Conservation (phyloP, 2,113 vertebrate genomes). For the Spheniscus mendiculus region DNA sequence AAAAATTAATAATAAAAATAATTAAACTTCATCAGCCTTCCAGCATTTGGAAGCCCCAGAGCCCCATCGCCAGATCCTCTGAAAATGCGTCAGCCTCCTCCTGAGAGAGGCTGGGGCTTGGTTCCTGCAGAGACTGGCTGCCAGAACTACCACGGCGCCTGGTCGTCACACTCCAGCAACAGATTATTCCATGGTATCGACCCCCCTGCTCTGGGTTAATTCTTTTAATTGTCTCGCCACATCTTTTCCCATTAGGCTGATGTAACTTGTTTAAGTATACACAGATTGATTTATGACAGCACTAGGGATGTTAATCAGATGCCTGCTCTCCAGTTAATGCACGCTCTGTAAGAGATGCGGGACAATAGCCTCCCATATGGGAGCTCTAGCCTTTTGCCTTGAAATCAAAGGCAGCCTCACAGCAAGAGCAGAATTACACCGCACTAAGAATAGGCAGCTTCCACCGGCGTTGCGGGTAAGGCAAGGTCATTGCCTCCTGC, state of each 20-base stretch:
- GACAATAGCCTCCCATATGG: background rate
- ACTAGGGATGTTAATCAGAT: constrained; percentile 31
- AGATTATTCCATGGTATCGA: constrained; percentile 26
- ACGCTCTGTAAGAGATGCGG: background rate
- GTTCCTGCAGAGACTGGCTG: background rate
- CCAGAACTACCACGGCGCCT: background rate
- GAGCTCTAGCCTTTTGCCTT: background rate
- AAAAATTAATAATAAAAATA: constrained; percentile 57
- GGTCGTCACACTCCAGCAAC: background rate
- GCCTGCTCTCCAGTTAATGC: constrained; percentile 38
- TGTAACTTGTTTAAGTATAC: constrained; percentile 45
- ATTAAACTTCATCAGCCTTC: constrained; percentile 38
- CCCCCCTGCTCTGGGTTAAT: constrained; percentile 52
- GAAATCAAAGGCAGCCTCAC: background rate
- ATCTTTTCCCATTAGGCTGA: constrained; percentile 64
- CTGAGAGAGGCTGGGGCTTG: background rate
- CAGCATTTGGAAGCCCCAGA: background rate
- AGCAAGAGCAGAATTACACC: background rate
- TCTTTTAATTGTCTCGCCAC: constrained; percentile 67
- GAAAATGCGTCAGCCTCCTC: background rate
- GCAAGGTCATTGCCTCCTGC: background rate
- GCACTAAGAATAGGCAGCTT: background rate
- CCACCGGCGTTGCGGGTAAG: accelerated
- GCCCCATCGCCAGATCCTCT: background rate
- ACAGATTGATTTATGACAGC: constrained; percentile 59